Percentiles rank a stretch among this genome's conserved stretches.
Evolutionary conservation across 2,888 invertebrate species (phyloP).

Genomic region (Caenorhabditis sp.): DNA sequence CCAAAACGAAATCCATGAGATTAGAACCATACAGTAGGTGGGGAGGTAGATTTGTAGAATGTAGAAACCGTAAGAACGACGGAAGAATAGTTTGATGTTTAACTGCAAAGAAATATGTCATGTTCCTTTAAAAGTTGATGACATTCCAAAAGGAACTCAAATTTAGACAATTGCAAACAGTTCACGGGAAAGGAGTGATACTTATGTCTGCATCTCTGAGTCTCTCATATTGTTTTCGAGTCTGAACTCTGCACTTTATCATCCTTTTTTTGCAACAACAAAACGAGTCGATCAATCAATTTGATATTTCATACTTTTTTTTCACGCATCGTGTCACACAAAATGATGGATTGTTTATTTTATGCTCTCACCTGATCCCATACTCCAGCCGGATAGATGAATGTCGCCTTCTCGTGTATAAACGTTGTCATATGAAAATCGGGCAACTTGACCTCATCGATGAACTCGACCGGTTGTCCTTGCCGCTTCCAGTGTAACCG

Average conservation of each 20-base stretch:
- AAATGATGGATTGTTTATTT: not conserved
- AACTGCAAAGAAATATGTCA: conserved; percentile 62
- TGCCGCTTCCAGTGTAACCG: conserved; percentile 67
- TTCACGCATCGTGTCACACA: not conserved
- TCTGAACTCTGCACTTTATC: too few relatives aligned
- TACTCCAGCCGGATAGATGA: conserved; percentile 69
- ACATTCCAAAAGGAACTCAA: too few relatives aligned
- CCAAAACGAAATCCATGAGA: conserved; percentile 71
- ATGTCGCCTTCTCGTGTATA: conserved; percentile 64
- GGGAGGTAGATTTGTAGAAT: conserved; percentile 70
- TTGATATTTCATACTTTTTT: conserved; percentile 2
- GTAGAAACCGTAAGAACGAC: conserved; percentile 69
- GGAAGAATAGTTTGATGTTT: conserved; percentile 67
- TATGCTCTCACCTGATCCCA: conserved; percentile 66
- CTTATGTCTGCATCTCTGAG: too few relatives aligned
- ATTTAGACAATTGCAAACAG: too few relatives aligned
- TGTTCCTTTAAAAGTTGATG: too few relatives aligned
- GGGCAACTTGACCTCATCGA: conserved; percentile 63
- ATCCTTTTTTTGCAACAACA: too few relatives aligned
- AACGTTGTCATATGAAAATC: conserved; percentile 61
- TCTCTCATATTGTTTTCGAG: too few relatives aligned
- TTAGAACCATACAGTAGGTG: conserved; percentile 70
- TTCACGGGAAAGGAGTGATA: too few relatives aligned
- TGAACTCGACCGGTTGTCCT: conserved; percentile 65
- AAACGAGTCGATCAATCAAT: conserved; percentile 8